Base-by-base conservation (phyloP, 2,888 invertebrate species). In the Synergus laeviventris region DNA sequence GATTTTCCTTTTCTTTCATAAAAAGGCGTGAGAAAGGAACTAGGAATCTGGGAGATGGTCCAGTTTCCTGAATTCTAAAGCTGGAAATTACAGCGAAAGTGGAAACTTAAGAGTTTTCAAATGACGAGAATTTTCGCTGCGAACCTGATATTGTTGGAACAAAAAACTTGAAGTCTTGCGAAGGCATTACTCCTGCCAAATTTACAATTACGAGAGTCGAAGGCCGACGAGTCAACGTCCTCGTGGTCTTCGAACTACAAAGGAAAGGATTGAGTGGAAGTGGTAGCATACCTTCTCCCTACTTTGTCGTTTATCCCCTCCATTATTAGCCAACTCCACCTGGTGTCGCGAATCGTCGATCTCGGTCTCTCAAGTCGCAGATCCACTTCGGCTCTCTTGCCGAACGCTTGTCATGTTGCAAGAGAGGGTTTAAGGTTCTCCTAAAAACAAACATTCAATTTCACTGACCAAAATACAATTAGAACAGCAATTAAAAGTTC, bases 201-300 rank as follows among this genome's bases (percentile, higher is more conserved):
- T 80, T 79, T 76, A 78, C 80, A 78, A 79, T 80, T 79, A 77
- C 77, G 78, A 78, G 76, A 76, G 76, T 79, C 84, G 87, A 87
- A 87, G 87, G 86, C 86, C 86, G 86, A 80, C 84, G 87, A 86
- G 88, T 88, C 87, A 89, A 87, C 87, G 88, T 84, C 88, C 87
- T 86, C 87, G 84, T 85, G 84, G 84, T 84, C 86, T 86, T 84
- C 84, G 84, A 81, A 82, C 84, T 80, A 78, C 80, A 79, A 80
- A 79, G 82, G 82, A 78, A 61, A 74, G 79, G 66, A 74, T 74
- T 76, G 74, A 78, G 76, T 76, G 80, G 81, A 81, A 81, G 81
- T 80, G 82, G 83, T 76, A 81, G 79, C 75, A 54, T 74, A 66
- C 74, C 18, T 49, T 74, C 45, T 77, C 79, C 81, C 77, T 76